Conservation (phyloP, 1,140 invertebrate species). For the Trissolcus basalis region DNA sequence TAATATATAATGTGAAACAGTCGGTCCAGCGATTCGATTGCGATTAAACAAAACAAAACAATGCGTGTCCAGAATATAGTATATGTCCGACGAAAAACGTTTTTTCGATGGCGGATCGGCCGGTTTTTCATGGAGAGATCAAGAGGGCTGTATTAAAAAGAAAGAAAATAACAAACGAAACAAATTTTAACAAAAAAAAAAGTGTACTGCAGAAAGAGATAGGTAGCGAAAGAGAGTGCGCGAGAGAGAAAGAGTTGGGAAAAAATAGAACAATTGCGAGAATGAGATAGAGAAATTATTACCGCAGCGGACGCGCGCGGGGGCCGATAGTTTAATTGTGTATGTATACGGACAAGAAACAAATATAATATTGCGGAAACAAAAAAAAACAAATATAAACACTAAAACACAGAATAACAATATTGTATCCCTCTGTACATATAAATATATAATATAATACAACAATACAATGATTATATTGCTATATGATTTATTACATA, state of each 20-base stretch:
- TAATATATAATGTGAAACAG: slow-evolving; percentile 70
- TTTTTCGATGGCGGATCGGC: slow-evolving; percentile 53
- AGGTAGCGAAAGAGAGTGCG: slow-evolving; percentile 22
- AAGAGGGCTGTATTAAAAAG: slow-evolving; percentile 43
- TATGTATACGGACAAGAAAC: slow-evolving; percentile 74
- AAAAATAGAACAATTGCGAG: slow-evolving; percentile 45
- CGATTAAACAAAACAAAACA: slow-evolving; percentile 35
- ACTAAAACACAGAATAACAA: slow-evolving; percentile 72
- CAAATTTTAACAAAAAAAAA: slow-evolving; percentile 44
- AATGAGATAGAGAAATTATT: slow-evolving; percentile 56
- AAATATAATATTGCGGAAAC: slow-evolving; percentile 75
- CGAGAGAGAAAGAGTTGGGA: slow-evolving; percentile 29
- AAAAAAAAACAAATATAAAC: slow-evolving; percentile 66
- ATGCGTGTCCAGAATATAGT: slow-evolving; percentile 51
- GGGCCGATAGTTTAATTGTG: slow-evolving; percentile 73
- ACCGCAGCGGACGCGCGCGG: slow-evolving; percentile 60
- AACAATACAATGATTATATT: slow-evolving; percentile 74
- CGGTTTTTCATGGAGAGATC: slow-evolving; percentile 43
- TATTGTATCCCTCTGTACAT: slow-evolving; percentile 76
- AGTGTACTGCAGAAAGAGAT: slow-evolving; percentile 16
- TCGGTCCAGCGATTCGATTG: slow-evolving; percentile 58
- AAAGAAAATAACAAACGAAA: slow-evolving; percentile 28
- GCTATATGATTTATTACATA: slow-evolving; percentile 73
- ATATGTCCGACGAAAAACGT: slow-evolving; percentile 46
- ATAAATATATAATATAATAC: slow-evolving; percentile 73